These are phyloP conservation scores for Dermolepida albohirtum DNA, from an alignment of 2,888 invertebrate genomes.

Conservation along the genomic window DNA sequence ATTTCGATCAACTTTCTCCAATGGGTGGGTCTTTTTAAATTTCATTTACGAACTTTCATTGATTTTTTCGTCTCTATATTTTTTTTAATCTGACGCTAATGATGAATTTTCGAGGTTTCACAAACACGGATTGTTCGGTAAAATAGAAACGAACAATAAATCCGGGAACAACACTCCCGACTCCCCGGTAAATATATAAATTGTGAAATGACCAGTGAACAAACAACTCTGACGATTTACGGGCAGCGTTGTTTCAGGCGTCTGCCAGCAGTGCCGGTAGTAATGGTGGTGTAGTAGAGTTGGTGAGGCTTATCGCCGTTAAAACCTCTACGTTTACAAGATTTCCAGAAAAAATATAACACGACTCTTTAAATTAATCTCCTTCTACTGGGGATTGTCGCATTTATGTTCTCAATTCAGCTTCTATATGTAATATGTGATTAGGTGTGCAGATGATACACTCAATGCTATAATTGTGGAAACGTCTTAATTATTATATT, in stretches of 20 bases:
- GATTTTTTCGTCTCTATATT: no score
- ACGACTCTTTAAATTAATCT: constrained; percentile 55
- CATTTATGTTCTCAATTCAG: no score
- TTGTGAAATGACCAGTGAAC: constrained; percentile 59
- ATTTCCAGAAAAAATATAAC: constrained; percentile 51
- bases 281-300: constrained; percentile 32
- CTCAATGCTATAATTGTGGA: no score
- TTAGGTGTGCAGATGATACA: no score
- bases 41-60: no score
- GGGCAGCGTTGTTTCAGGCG: constrained; percentile 35
- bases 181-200: constrained; percentile 57
- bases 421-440: no score
- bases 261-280: no score
- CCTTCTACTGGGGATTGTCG: constrained; percentile 44
- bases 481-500: no score
- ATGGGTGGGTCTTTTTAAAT: no score
- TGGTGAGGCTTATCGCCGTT: constrained; percentile 42
- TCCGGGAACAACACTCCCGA: constrained; percentile 44
- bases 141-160: constrained; percentile 49
- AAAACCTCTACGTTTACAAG: constrained; percentile 44
- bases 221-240: constrained; percentile 57
- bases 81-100: no score
- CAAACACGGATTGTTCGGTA: background rate
- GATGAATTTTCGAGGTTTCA: no score
- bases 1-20: no score